Conservation (phyloP, 2,888 invertebrate genomes). For the Galerucella pusilla region DNA sequence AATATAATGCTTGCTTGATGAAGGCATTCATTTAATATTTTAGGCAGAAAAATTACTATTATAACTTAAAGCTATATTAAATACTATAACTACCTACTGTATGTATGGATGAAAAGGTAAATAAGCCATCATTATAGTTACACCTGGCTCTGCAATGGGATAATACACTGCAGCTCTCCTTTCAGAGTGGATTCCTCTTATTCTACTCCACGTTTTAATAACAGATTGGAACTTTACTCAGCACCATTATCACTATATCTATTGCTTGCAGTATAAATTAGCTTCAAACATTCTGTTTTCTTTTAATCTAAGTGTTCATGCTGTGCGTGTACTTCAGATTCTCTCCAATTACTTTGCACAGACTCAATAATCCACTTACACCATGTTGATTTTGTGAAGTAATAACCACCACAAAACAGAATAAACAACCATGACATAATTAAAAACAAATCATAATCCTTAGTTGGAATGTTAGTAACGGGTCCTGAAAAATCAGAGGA, state of each 20-base stretch:
- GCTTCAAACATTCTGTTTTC: background rate
- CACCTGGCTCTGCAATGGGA: too few species aligned
- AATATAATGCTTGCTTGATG: too few species aligned
- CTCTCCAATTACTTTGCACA: constrained; percentile 87
- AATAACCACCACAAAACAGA: constrained; percentile 76
- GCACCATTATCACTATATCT: background rate
- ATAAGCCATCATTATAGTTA: too few species aligned
- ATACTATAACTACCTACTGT: too few species aligned
- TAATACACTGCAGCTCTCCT: too few species aligned
- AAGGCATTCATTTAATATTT: too few species aligned
- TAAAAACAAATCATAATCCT: constrained; percentile 84
- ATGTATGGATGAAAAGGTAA: too few species aligned
- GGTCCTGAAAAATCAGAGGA: constrained; percentile 85
- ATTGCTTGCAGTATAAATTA: background rate
- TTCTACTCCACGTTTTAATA: too few species aligned
- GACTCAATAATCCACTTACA: constrained; percentile 86
- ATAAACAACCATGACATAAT: constrained; percentile 89
- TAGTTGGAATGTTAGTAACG: constrained; percentile 79
- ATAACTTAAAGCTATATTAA: too few species aligned
- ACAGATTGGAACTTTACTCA: background rate
- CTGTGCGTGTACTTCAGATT: constrained; percentile 85
- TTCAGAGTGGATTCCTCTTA: too few species aligned
- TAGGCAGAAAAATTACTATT: too few species aligned
- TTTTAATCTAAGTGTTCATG: constrained; percentile 73
- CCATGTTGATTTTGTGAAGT: constrained; percentile 80